Base-by-base conservation (phyloP, 2,113 vertebrate genomes). In the Centropus bengalensis region DNA sequence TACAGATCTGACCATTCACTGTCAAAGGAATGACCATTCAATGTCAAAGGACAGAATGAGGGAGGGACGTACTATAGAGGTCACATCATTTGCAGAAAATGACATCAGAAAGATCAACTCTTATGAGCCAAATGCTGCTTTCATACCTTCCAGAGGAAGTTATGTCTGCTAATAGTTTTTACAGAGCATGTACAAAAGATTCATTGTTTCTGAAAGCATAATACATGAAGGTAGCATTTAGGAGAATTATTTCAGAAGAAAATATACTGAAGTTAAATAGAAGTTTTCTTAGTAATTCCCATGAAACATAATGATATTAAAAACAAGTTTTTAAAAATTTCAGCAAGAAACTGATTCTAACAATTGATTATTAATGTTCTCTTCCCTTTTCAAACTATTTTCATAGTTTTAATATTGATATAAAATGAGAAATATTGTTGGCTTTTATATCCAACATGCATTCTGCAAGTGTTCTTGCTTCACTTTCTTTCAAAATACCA, bases 151-250 rank as follows among this genome's bases (percentile, higher is more conserved):
- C 12, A 62, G 30, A 2, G 2, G 6, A 80, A 42, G 5, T 8
- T 20, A 24, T 8, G 3, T 55, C 28, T 63, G 11, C 26, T 36
- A 74, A 14, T 12, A 23, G 0, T 49, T 58, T 66, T 4, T 27
- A 33, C 4, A 71, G 2, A 1, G 1, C 10, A n/a, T 30, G 64
- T 45, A 38, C 0, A 51, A 67, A 90, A 62, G 2, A 1, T 40
- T 55, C 7, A 36, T 19, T 73, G 1, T 52, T 78, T 86, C 71
- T 68, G 42, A 52, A 82, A 90, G n/a, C 12, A 75, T 10, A 64
- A 40, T n/a, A 40, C 4, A 0, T 68, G 23, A 64, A 60, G 26
- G 27, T 3, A 2, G 3, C 18, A 40, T 80, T 66, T 68, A 69
- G 2, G 20, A 54, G 5, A 63, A 45, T 9, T 0, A 23, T 77